A percentile compares a stretch with the other conserved stretches of the same genome.
These are phyloP conservation scores for Drosophila bunnanda DNA, from an alignment of 2,888 invertebrate species.

Conservation along the genomic window DNA sequence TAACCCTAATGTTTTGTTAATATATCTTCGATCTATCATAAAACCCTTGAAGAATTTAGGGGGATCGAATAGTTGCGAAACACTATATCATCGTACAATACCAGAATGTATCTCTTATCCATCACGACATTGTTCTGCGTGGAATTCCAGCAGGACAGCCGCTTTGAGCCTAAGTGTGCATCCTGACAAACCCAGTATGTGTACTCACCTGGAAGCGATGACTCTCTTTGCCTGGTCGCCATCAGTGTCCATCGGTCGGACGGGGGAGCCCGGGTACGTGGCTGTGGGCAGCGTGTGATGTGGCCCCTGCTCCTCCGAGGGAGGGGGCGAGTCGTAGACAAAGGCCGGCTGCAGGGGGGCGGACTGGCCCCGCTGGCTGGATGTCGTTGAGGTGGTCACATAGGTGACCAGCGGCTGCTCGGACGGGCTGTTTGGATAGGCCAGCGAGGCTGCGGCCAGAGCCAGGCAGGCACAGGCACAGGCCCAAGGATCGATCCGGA, in stretches of 20 bases:
- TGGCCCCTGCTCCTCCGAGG: conserved; percentile 41
- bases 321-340: conserved; percentile 72
- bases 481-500: conserved; percentile 3
- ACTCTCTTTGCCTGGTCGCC: conserved; percentile 86
- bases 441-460: conserved; percentile 40
- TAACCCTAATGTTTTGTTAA: neutral
- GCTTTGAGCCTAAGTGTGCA: conserved; percentile 23
- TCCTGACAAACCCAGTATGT: conserved; percentile 35
- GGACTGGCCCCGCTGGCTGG: conserved; percentile 55
- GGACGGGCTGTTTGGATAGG: conserved; percentile 55
- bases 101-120: neutral
- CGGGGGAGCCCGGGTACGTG: conserved; percentile 10
- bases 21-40: neutral
- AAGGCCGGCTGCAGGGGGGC: conserved; percentile 70
- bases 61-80: neutral
- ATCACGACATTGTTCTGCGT: neutral
- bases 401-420: conserved; percentile 59
- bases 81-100: neutral
- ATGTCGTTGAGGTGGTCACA: conserved; percentile 70
- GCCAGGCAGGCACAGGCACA: conserved; percentile 45
- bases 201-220: conserved; percentile 87
- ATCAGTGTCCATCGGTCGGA: conserved; percentile 81
- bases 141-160: conserved; percentile 12
- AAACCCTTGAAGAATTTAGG: neutral
- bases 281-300: conserved; percentile 1